These are phyloP conservation scores for Dendrocopos noguchii DNA, from an alignment of 2,113 vertebrate genomes.

Conservation along the genomic window DNA sequence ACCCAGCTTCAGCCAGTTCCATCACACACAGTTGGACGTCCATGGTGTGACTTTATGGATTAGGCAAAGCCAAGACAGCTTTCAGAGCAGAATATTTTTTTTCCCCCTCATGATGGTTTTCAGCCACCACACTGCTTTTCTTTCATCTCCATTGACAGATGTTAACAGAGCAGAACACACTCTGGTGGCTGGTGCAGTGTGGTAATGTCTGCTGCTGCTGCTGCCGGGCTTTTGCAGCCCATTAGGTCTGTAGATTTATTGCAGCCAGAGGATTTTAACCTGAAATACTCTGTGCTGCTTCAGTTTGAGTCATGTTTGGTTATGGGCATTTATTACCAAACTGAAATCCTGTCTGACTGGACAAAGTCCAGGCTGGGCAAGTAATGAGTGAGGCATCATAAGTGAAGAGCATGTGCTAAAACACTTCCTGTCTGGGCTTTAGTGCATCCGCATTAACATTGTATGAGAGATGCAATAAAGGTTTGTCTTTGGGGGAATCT, in stretches of 20 bases:
- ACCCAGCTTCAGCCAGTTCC: not conserved
- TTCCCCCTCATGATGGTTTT: not conserved
- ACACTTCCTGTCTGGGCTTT: constrained; percentile 8
- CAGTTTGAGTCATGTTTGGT: not conserved
- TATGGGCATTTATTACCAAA: not conserved
- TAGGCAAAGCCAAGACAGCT: not conserved
- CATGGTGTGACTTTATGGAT: not conserved
- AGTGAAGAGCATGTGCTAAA: constrained; percentile 3
- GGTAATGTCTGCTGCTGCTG: not conserved
- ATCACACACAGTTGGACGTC: not conserved
- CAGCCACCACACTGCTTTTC: not conserved
- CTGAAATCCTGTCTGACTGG: not conserved
- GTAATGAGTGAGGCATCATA: not conserved
- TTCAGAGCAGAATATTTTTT: not conserved
- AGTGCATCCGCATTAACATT: not conserved
- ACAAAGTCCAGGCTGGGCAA: not conserved
- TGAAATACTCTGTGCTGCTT: not conserved
- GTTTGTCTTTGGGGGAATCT: not conserved
- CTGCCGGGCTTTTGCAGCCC: not conserved
- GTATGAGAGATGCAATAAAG: not conserved
- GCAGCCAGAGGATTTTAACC: not conserved
- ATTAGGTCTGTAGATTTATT: constrained; percentile 16
- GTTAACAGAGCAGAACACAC: not conserved
- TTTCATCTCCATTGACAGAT: not conserved
- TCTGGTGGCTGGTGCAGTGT: not conserved